A percentile compares a stretch with the other conserved stretches of the same genome.
Evolutionary conservation across 2,113 vertebrate genomes (phyloP).

Genomic region (Numida meleagris): DNA sequence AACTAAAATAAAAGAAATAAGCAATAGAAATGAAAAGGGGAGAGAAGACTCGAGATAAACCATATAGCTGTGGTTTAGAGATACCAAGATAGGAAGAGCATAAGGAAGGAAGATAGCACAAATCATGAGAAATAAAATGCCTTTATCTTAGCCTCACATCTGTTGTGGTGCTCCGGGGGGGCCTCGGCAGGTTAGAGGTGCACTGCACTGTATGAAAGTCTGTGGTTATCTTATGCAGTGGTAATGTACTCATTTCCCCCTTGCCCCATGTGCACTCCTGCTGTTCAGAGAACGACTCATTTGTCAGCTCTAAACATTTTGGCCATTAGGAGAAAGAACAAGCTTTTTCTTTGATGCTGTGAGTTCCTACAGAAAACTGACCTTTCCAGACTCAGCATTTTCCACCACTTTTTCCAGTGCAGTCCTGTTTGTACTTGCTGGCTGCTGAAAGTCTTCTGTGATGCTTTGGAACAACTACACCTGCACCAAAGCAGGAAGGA

Average conservation of each 20-base stretch:
- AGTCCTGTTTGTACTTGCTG: background rate
- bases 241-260: background rate
- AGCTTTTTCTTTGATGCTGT: background rate
- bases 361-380: background rate
- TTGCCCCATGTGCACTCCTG: background rate
- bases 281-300: background rate
- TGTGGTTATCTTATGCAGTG: accelerated
- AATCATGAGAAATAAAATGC: background rate
- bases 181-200: background rate
- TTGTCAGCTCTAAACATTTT: background rate
- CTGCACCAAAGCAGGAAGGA: background rate
- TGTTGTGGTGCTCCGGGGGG: background rate
- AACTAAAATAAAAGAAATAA: background rate
- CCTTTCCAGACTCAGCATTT: background rate
- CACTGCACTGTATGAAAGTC: background rate
- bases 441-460: background rate
- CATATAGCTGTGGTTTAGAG: background rate
- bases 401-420: background rate
- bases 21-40: background rate
- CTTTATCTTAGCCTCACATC: background rate
- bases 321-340: background rate
- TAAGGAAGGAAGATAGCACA: background rate
- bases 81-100: background rate
- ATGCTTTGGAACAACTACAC: background rate
- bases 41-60: background rate